Conservation (phyloP, 1,140 invertebrate genomes). For the Neodiprion virginianus region DNA sequence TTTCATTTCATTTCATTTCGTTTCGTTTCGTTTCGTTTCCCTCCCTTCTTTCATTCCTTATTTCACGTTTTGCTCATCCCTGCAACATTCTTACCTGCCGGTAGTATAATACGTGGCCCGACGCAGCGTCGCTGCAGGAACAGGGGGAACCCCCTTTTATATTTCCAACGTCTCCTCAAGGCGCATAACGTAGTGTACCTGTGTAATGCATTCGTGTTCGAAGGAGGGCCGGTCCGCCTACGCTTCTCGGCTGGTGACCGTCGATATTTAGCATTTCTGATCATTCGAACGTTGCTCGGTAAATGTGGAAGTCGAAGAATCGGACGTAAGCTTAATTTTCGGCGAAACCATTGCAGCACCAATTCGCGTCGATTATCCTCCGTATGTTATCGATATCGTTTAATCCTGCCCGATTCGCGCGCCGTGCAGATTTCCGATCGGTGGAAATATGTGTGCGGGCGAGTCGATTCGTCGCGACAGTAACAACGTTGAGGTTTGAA, state of each 20-base stretch:
- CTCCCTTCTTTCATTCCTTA: not conserved
- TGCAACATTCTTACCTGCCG: not conserved
- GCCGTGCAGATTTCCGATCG: too few species aligned
- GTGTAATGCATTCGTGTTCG: not conserved
- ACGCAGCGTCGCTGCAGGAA: not conserved
- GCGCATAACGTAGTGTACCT: not conserved
- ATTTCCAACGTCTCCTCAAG: not conserved
- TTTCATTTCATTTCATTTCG: slow-evolving; percentile 21
- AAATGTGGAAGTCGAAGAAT: too few species aligned
- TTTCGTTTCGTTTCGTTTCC: slow-evolving; percentile 15
- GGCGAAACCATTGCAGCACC: too few species aligned
- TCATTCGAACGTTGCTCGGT: not conserved
- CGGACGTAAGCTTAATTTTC: too few species aligned
- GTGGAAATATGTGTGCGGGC: too few species aligned
- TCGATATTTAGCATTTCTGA: not conserved
- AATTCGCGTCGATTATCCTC: too few species aligned
- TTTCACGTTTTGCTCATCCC: not conserved
- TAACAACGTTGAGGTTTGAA: not conserved
- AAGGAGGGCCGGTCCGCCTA: not conserved
- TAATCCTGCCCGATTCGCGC: too few species aligned
- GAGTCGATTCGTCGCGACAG: too few species aligned
- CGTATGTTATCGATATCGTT: too few species aligned
- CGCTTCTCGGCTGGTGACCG: not conserved
- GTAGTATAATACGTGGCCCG: not conserved
- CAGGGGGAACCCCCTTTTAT: not conserved